Percentiles rank a stretch among this genome's conserved stretches.
phyloP scores from a whole-genome alignment of 2,888 invertebrate genomes.

The Hipparchia semele region DNA sequence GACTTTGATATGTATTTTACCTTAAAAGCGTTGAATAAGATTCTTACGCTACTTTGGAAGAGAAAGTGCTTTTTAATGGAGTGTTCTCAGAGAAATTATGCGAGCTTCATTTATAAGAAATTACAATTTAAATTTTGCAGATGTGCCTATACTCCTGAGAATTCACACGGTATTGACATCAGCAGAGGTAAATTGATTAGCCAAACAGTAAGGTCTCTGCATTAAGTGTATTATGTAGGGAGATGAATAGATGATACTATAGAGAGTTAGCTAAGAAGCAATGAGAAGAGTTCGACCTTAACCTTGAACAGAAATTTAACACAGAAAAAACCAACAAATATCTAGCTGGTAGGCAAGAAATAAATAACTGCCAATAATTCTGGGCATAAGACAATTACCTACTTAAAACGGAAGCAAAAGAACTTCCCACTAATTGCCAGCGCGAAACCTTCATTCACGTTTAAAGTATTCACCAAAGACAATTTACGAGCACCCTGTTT shows the following conservation, averaged over 20 bases:
- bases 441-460: not conserved
- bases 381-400: not conserved
- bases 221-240: no score
- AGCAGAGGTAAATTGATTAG: not conserved
- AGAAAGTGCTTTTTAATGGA: slow-evolving; percentile 9
- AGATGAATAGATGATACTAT: no score
- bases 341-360: not conserved
- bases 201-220: not conserved
- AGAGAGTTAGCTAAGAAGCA: no score
- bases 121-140: slow-evolving; percentile 1
- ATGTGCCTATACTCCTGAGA: not conserved
- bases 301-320: no score
- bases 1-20: not conserved
- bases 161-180: not conserved
- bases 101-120: slow-evolving; percentile 3
- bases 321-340: not conserved
- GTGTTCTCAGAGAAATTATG: slow-evolving; percentile 2
- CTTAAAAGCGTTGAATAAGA: slow-evolving; percentile 6
- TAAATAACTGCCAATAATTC: not conserved
- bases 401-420: not conserved
- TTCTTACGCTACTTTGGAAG: not conserved
- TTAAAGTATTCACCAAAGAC: slow-evolving; percentile 10
- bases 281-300: no score
- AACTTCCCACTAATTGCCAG: slow-evolving; percentile 7
- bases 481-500: slow-evolving; percentile 2